These are phyloP conservation scores for Agrotis segetum DNA, from an alignment of 2,888 invertebrate species.

Conservation along the genomic window DNA sequence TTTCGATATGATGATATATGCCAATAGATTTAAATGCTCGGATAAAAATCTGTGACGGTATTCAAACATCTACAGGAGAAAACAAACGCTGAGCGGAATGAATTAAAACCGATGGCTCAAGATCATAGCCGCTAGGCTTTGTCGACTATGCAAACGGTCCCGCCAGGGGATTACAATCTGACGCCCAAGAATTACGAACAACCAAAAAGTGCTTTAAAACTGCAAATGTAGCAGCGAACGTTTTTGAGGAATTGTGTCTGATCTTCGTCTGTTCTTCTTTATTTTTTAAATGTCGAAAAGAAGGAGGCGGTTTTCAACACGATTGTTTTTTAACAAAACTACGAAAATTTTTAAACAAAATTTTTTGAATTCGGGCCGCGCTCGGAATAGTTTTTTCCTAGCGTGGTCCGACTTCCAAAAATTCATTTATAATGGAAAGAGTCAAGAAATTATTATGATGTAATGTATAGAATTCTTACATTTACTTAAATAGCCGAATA, in stretches of 20 bases:
- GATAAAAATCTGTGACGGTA: not conserved
- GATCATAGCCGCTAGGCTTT: constrained; percentile 9
- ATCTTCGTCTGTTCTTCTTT: not conserved
- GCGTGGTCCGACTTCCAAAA: too few species aligned
- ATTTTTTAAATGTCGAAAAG: not conserved
- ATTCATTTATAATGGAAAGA: too few species aligned
- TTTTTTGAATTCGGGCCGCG: too few species aligned
- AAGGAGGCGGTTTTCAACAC: too few species aligned
- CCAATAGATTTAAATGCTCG: not conserved
- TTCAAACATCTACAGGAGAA: not conserved
- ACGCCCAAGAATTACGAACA: not conserved
- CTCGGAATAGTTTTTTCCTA: too few species aligned
- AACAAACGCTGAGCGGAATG: not conserved
- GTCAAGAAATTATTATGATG: too few species aligned
- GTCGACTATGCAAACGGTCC: constrained; percentile 18
- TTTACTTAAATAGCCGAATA: too few species aligned
- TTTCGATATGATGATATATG: not conserved
- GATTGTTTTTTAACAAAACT: too few species aligned
- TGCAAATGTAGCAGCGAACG: constrained; percentile 5
- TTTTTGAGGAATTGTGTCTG: not conserved
- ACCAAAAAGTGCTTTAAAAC: not conserved
- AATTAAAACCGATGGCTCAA: constrained; percentile 25
- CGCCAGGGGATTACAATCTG: constrained; percentile 22
- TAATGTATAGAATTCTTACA: too few species aligned
- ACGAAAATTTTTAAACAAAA: too few species aligned